Evolutionary conservation across 2,797 vertebrate genomes (phyloP).

Genomic region (Fundulus diaphanus): DNA sequence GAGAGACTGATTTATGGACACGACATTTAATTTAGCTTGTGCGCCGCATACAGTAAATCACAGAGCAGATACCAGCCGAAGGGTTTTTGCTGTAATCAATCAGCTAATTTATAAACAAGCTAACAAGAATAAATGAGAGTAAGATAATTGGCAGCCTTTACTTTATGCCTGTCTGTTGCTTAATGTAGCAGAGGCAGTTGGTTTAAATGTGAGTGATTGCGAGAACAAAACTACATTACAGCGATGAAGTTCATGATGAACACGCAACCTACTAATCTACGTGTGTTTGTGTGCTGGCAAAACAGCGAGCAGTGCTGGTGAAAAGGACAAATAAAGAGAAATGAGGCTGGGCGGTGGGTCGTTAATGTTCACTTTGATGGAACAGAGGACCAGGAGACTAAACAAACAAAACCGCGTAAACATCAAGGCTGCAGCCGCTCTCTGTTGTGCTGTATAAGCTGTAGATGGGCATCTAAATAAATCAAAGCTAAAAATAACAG

Average conservation of each 20-base stretch:
- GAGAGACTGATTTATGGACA: conserved; percentile 59
- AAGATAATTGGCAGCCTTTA: conserved; percentile 34
- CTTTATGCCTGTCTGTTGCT: conserved; percentile 13
- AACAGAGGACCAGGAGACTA: conserved; percentile 36
- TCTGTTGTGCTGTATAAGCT: conserved; percentile 6
- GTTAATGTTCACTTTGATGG: conserved; percentile 63
- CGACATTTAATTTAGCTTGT: conserved; percentile 51
- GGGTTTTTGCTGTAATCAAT: conserved; percentile 64
- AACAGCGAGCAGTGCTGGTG: conserved; percentile 17
- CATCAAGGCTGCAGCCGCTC: conserved; percentile 5
- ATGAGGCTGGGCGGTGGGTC: conserved; percentile 49
- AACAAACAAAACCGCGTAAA: conserved; percentile 8
- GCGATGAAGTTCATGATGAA: conserved; percentile 20
- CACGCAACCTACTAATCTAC: not conserved
- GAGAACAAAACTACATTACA: conserved; percentile 21
- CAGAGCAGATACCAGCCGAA: conserved; percentile 49
- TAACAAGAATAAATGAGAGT: conserved; percentile 59
- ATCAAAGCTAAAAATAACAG: not conserved
- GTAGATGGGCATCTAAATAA: not conserved
- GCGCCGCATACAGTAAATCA: conserved; percentile 52
- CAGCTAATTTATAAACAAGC: conserved; percentile 67
- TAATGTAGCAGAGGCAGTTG: conserved; percentile 14
- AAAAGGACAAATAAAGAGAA: conserved; percentile 44
- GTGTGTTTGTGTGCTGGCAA: conserved; percentile 1
- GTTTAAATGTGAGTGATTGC: conserved; percentile 28